Evolutionary conservation across 1,140 invertebrate genomes (phyloP).

Genomic region (Arion vulgaris): DNA sequence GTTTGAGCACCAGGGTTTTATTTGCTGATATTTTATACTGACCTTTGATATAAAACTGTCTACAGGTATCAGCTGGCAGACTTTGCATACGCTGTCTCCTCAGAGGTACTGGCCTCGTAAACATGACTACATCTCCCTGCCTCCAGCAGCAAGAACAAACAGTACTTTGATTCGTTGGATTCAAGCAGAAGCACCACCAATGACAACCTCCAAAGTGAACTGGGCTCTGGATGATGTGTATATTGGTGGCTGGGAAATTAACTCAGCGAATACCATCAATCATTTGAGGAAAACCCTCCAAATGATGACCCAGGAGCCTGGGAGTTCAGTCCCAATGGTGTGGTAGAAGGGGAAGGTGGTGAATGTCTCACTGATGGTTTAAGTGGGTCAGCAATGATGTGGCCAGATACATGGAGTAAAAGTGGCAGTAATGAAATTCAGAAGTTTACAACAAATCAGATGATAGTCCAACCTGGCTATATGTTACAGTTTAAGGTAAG

Average conservation of each 20-base stretch:
- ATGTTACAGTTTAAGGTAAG: slow-evolving; percentile 72
- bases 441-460: slow-evolving; percentile 71
- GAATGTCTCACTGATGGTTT: slow-evolving; percentile 30
- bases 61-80: slow-evolving; percentile 72
- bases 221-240: slow-evolving; percentile 73
- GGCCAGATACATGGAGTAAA: slow-evolving; percentile 50
- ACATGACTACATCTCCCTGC: slow-evolving; percentile 70
- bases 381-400: slow-evolving; percentile 54
- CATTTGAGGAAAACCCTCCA: slow-evolving; percentile 63
- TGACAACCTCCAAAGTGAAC: slow-evolving; percentile 59
- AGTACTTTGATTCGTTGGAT: slow-evolving; percentile 71
- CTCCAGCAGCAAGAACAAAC: slow-evolving; percentile 63
- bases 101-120: slow-evolving; percentile 61
- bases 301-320: slow-evolving; percentile 57
- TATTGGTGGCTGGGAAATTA: slow-evolving; percentile 73
- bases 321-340: slow-evolving; percentile 70
- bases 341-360: slow-evolving; percentile 56
- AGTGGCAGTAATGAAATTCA: slow-evolving; percentile 35
- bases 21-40: no score
- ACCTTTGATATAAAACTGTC: no score
- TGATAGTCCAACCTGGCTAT: slow-evolving; percentile 70
- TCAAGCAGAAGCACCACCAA: slow-evolving; percentile 58
- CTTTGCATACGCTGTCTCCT: slow-evolving; percentile 70
- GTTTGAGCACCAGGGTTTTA: no score
- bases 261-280: slow-evolving; percentile 68